These are phyloP conservation scores for Protophormia terraenovae DNA, from an alignment of 2,888 invertebrate species.

Conservation along the genomic window DNA sequence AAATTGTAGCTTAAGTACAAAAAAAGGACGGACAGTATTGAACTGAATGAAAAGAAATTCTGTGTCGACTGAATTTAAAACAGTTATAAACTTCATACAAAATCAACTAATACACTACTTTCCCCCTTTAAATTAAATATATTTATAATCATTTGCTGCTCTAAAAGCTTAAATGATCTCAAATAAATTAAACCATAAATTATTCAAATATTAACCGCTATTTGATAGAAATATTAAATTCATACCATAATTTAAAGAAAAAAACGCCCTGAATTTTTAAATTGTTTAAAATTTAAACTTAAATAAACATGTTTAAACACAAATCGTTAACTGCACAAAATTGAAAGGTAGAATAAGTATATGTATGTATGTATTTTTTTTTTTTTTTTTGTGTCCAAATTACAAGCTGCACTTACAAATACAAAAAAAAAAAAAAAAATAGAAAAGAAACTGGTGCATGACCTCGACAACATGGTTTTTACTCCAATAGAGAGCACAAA, in stretches of 20 bases:
- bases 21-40: no score
- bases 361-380: neutral
- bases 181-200: no score
- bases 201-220: no score
- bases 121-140: no score
- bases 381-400: neutral
- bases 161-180: no score
- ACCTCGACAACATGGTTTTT: slow-evolving; percentile 59
- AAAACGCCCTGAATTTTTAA: neutral
- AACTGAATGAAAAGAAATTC: no score
- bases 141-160: no score
- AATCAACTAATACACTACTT: no score
- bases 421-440: neutral
- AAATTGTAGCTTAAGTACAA: no score
- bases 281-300: slow-evolving; percentile 28
- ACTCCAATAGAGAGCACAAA: neutral
- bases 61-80: no score
- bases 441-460: slow-evolving; percentile 62
- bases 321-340: neutral
- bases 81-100: no score
- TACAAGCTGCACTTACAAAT: neutral
- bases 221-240: neutral
- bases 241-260: neutral
- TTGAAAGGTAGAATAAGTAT: slow-evolving; percentile 28
- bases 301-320: slow-evolving; percentile 5